phyloP scores from a whole-genome alignment of 2,797 vertebrate species.

The Hippocampus kuda region DNA sequence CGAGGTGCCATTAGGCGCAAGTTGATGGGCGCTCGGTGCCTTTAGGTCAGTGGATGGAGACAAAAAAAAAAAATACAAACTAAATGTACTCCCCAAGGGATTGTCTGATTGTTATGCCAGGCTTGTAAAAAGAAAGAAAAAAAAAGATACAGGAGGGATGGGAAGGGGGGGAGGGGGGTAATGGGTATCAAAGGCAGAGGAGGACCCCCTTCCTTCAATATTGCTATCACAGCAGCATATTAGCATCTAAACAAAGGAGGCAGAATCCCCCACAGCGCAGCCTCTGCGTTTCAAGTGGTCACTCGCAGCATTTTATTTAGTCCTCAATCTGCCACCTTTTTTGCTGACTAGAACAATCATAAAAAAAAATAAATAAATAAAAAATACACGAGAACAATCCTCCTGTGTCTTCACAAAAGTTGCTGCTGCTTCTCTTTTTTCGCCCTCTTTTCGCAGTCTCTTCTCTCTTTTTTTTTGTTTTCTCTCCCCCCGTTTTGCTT shows the following conservation, averaged over 20 bases:
- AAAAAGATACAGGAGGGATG: constrained; percentile 43
- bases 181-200: constrained; percentile 63
- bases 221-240: constrained; percentile 68
- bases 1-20: constrained; percentile 57
- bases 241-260: constrained; percentile 72
- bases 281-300: constrained; percentile 62
- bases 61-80: constrained; percentile 24
- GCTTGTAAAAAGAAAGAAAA: constrained; percentile 57
- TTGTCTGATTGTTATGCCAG: constrained; percentile 51
- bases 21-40: constrained; percentile 56
- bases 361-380: background rate
- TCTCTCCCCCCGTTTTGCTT: constrained; percentile 23
- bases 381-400: constrained; percentile 20
- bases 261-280: constrained; percentile 61
- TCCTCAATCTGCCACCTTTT: constrained; percentile 56
- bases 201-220: constrained; percentile 60
- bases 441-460: background rate
- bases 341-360: constrained; percentile 61
- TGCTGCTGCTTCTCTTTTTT: constrained; percentile 55
- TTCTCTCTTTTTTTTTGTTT: background rate
- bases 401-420: constrained; percentile 60
- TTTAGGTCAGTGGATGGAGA: constrained; percentile 63
- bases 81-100: constrained; percentile 64
- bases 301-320: constrained; percentile 63
- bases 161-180: constrained; percentile 50